Base-by-base conservation (phyloP, 2,888 invertebrate genomes). In the Apamea crenata region DNA sequence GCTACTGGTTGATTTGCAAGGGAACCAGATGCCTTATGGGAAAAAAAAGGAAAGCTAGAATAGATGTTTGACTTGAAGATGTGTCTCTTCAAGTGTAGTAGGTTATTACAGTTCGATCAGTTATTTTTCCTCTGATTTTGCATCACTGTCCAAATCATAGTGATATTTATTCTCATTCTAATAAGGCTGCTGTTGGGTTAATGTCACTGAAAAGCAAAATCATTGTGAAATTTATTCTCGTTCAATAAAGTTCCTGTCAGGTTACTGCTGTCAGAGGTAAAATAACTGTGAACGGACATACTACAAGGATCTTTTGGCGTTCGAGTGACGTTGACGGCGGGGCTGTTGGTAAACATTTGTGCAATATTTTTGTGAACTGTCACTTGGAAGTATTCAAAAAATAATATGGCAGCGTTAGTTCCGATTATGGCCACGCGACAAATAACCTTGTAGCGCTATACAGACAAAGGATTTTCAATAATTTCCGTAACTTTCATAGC, bases 1-100 rank as follows among this genome's bases (percentile, higher is more conserved):
- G 65, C 75, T 76, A 61, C 72, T 47, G n/a, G 50, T 44, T 69
- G 80, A 84, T 84, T 77, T 78, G 59, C 12, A 78, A 25, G 21
- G 47, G 53, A 65, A 76, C 47, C n/a, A 16, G 16, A 74, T 74
- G 50, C 18, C n/a, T 0, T 47, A 40, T 40, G 25, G 25, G 36
- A 29, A 63, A 76, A 77, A 77, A 61, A 14, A 36, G 7, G 7
- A 67, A 47, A 32, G 12, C 25, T 47, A 21, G 7, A 73, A 67
- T 67, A 29, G 12, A 67, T 32, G 12, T 32, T 32, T 8, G 44
- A 18, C 18, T 70, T 44, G 25, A 36, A 36, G 18, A 7, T 36
- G 10, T 59, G 14, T 29, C 16, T 61, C 29, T 61, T 61, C 7
- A 29, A 29, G 18, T 29, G n/a, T 59, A 12, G n/a, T 59, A 21